A percentile compares a stretch with the other conserved stretches of the same genome.
phyloP scores from a whole-genome alignment of 1,140 invertebrate genomes.

The Linepithema humile region DNA sequence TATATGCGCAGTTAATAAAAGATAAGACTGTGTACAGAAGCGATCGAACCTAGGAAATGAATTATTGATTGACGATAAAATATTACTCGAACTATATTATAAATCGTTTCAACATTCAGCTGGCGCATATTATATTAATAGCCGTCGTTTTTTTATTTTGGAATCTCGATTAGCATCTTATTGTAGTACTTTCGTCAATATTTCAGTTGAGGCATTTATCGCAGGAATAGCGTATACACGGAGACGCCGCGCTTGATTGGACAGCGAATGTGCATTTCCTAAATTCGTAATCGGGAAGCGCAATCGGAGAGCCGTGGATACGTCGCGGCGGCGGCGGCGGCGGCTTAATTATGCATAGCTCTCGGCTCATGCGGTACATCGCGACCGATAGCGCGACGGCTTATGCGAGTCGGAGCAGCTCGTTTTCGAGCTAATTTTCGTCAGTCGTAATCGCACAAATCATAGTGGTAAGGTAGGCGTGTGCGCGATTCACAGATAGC shows the following conservation, averaged over 20 bases:
- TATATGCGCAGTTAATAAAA: not conserved
- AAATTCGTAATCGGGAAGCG: not conserved
- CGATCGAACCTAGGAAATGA: not conserved
- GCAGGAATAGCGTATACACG: not conserved
- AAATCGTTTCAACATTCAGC: too few relatives aligned
- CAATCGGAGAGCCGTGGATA: not conserved
- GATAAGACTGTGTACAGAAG: not conserved
- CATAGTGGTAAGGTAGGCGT: not conserved
- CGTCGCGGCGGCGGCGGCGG: not conserved
- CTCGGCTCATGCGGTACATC: too few relatives aligned
- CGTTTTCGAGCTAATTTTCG: slow-evolving; percentile 58
- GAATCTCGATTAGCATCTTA: not conserved
- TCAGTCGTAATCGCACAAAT: slow-evolving; percentile 48
- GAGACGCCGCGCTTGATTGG: not conserved
- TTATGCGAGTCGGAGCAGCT: not conserved
- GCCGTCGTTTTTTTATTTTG: not conserved
- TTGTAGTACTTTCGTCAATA: not conserved
- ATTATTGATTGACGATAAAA: not conserved
- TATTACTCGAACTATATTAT: too few relatives aligned
- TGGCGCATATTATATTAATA: too few relatives aligned
- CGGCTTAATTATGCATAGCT: slow-evolving; percentile 32
- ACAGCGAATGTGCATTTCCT: not conserved
- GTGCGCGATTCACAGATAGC: slow-evolving; percentile 43
- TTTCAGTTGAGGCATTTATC: not conserved
- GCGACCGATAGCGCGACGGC: not conserved